Conservation (phyloP, 2,797 vertebrate species). For the Rhinoraja longicauda region DNA sequence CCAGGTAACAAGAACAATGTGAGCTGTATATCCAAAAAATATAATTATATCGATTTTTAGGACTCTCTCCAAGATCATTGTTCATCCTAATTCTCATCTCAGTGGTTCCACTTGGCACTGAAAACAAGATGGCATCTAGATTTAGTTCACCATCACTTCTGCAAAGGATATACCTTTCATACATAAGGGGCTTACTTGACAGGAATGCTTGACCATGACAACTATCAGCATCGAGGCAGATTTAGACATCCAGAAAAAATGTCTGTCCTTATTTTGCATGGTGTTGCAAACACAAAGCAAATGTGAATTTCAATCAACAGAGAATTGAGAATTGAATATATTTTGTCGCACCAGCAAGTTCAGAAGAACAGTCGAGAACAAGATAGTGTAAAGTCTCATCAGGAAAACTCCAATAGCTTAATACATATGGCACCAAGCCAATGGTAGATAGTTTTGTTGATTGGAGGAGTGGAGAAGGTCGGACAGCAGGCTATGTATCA, state of each 20-base stretch:
- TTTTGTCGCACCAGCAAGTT: neutral
- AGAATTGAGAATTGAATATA: neutral
- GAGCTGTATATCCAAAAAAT: neutral
- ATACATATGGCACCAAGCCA: neutral
- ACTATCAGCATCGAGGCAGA: neutral
- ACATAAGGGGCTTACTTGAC: neutral
- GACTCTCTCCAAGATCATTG: too few species aligned
- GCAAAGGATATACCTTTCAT: neutral
- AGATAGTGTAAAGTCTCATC: neutral
- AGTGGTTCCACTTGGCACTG: too few species aligned
- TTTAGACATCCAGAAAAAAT: neutral
- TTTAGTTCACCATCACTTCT: too few species aligned
- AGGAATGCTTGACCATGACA: neutral
- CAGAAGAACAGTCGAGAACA: neutral
- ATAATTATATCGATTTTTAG: neutral
- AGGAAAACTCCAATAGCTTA: neutral
- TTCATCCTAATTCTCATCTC: too few species aligned
- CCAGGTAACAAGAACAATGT: neutral
- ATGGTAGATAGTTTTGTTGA: neutral
- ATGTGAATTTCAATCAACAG: neutral
- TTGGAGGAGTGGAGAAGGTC: too few species aligned
- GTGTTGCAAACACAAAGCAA: neutral
- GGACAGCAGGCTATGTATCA: neutral
- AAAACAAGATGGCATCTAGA: too few species aligned
- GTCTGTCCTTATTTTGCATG: neutral